Base-by-base conservation (phyloP, 2,888 invertebrate species). In the Plutella xylostella region DNA sequence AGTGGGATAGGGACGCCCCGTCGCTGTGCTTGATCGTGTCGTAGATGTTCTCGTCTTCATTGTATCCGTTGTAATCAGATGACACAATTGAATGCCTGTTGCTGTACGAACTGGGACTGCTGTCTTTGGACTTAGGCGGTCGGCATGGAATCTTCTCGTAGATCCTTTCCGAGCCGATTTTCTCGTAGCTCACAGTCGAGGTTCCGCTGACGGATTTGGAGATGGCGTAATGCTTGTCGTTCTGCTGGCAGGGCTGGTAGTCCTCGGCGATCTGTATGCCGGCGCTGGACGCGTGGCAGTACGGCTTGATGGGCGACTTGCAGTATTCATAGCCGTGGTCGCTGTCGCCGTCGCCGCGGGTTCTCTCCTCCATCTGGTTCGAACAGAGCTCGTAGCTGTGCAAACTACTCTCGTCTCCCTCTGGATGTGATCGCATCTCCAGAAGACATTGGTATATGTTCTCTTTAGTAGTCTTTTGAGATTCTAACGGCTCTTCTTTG, bases 1-100 rank as follows among this genome's bases (percentile, higher is more conserved):
- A 86, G 58, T 87, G 86, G 0, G 87, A 86, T 17, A 85, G 58
- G 0, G 86, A 84, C 1, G 63, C 63, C 0, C 68, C 77, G 45
- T 87, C 86, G 1, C 68, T 66, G 37, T 86, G 85, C 55, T 87
- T 88, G 48, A 88, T 88, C 1, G 87, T 87, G 50, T 88, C 88
- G 54, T 89, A 88, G 50, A 89, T 88, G 54, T 88, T 88, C 51
- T 88, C 88, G 17, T 72, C 80, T 28, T 82, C 83, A 50, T 77
- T 82, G 54, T 83, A 82, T 1, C 66, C 67, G 0, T 68, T 68
- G 51, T 77, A 79, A 47, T 82, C 82, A 0, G 77, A 65, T 3
- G 64, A 77, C 28, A 71, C 64, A 46, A 72, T 69, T 1, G 80
- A 82, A 58, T 79, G 71, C 22, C 79, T 63, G 46, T 69, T 72